Base-by-base conservation (phyloP, 2,888 invertebrate species). In the Ptilodon capucinus region DNA sequence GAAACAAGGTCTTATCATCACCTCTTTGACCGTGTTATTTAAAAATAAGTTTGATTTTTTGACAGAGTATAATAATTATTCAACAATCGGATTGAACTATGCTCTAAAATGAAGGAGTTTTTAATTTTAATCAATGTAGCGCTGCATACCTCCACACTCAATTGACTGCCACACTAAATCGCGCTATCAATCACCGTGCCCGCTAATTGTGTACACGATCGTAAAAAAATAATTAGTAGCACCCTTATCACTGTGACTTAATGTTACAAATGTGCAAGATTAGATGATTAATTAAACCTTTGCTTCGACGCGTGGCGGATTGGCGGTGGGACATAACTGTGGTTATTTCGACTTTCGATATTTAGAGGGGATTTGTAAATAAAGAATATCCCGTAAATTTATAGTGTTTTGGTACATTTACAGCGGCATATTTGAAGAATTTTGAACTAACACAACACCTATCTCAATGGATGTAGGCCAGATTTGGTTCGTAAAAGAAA, bases 141-240 rank as follows among this genome's bases (percentile, higher is more conserved):
- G n/a, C 50, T 61, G 57, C 71, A 71, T 62, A 60, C 57, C 70
- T 74, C 79, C 78, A 79, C 81, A 78, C 71, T 65, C 80, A 76
- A 84, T 83, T 82, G 76, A 71, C 67, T 66, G 28, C 71, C 71
- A 72, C 67, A 64, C 64, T 71, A 71, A 65, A 71, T 58, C 56
- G 60, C 11, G 49, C 62, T 64, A 68, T 61, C 67, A 70, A 79
- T 69, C 69, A 73, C 74, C 72, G 71, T 74, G 68, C 64, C 71
- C 68, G 69, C 85, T 87, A 86, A 88, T 89, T 89, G 81, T 74
- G 64, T 81, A 80, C 80, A 76, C 50, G 74, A 55, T 77, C 76
- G 76, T 86, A 82, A 86, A 86, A 86, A 76, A 76, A 65, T 86
- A 83, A 88, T 88, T 84, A 85, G 66, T 61, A 64, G 59, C 44